phyloP scores from a whole-genome alignment of 2,888 invertebrate species.

The Ophraella communa region DNA sequence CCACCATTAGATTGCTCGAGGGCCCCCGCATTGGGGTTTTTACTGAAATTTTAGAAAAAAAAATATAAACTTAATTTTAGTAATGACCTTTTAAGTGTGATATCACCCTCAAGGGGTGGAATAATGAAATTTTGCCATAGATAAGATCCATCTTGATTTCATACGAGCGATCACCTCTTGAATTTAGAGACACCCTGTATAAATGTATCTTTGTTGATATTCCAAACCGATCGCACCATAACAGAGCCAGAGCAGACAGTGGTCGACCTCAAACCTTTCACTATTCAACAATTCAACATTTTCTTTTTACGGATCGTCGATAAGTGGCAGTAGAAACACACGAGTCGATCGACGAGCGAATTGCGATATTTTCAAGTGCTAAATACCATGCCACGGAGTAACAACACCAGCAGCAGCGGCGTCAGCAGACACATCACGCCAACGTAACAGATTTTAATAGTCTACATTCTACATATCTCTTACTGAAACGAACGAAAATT shows the following conservation, averaged over 20 bases:
- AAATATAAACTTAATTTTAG: too few relatives aligned
- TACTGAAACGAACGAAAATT: constrained; percentile 3
- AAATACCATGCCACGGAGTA: constrained; percentile 17
- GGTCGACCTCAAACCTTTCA: constrained; percentile 36
- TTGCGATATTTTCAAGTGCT: constrained; percentile 11
- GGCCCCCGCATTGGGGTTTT: too few relatives aligned
- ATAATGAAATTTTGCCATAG: too few relatives aligned
- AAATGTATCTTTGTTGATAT: constrained; percentile 2
- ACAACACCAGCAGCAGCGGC: too few relatives aligned
- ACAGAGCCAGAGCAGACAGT: constrained; percentile 26
- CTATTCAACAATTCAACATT: constrained; percentile 28
- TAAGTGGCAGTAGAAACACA: not conserved
- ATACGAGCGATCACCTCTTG: too few relatives aligned
- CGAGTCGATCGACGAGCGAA: constrained; percentile 9
- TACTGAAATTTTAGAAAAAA: too few relatives aligned
- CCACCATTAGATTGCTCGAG: too few relatives aligned
- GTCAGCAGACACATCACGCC: constrained; percentile 11
- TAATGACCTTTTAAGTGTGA: too few relatives aligned
- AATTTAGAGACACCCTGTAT: too few relatives aligned
- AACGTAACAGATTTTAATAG: not conserved
- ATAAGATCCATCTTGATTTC: too few relatives aligned
- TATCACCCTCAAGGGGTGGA: too few relatives aligned
- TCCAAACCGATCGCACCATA: not conserved
- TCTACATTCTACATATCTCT: not conserved
- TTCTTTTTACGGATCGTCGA: constrained; percentile 11